phyloP scores from a whole-genome alignment of 1,140 invertebrate genomes.

The Papilio dardanus region DNA sequence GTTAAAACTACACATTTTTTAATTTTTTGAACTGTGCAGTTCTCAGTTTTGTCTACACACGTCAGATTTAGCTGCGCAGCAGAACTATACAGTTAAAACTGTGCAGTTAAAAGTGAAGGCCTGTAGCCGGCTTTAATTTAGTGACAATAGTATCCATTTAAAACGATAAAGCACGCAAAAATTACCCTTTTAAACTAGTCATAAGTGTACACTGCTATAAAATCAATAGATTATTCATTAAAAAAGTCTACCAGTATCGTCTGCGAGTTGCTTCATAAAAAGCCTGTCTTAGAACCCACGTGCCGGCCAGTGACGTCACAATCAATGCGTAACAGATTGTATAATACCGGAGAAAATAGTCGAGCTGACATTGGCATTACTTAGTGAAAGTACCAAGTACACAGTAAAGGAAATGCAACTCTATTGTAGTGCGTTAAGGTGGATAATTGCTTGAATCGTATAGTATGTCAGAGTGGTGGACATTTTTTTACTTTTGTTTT shows the following conservation, averaged over 20 bases:
- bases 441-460: not conserved
- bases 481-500: conserved; percentile 52
- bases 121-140: too few species aligned
- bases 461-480: conserved; percentile 42
- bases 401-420: conserved; percentile 38
- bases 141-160: too few species aligned
- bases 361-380: conserved; percentile 70
- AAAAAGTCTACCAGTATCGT: not conserved
- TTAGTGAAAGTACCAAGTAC: conserved; percentile 68
- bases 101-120: too few species aligned
- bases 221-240: not conserved
- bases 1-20: too few species aligned
- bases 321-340: conserved; percentile 60
- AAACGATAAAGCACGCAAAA: not conserved
- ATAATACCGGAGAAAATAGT: conserved; percentile 66
- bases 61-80: too few species aligned
- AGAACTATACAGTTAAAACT: too few species aligned
- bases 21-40: too few species aligned
- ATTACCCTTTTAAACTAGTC: not conserved
- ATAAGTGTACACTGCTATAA: not conserved
- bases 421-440: conserved; percentile 35
- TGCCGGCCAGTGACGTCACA: conserved; percentile 48
- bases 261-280: conserved; percentile 4
- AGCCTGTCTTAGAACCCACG: conserved; percentile 43
- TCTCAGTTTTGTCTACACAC: too few species aligned